Conservation (phyloP, 2,888 invertebrate genomes). For the Lepidocyrtoides sp. region DNA sequence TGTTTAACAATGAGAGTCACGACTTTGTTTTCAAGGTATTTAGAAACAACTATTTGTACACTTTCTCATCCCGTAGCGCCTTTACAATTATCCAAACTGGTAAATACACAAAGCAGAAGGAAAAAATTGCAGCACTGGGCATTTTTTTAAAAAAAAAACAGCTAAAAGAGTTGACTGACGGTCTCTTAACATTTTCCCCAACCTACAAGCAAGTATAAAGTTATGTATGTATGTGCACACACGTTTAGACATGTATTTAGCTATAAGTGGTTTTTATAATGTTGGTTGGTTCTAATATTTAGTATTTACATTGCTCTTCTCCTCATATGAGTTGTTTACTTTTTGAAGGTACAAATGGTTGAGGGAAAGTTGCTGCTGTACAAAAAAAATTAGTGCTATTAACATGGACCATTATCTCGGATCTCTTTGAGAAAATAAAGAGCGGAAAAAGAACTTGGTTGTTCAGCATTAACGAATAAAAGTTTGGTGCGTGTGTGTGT, state of each 20-base stretch:
- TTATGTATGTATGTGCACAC: too few relatives aligned
- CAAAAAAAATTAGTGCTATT: constrained; percentile 69
- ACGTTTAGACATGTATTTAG: background rate
- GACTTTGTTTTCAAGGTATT: background rate
- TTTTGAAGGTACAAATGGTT: constrained; percentile 40
- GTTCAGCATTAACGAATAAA: constrained; percentile 50
- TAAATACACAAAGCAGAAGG: background rate
- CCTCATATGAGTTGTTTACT: background rate
- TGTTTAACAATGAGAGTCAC: background rate
- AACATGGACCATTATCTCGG: constrained; percentile 70
- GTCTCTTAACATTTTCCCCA: constrained; percentile 4
- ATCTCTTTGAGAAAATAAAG: constrained; percentile 36
- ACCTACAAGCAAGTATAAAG: background rate
- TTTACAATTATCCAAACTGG: background rate
- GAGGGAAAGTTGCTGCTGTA: constrained; percentile 17
- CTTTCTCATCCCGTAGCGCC: background rate
- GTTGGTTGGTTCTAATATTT: too few relatives aligned
- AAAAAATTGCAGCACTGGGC: background rate
- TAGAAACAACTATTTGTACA: background rate
- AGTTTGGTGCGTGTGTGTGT: constrained; percentile 18
- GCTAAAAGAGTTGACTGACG: constrained; percentile 13
- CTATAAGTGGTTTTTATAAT: too few relatives aligned
- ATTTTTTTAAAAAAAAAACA: too few relatives aligned
- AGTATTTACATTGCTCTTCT: background rate
- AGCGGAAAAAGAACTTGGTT: constrained; percentile 18